Conservation (phyloP, 2,888 invertebrate genomes). For the Drosophila phalerata region DNA sequence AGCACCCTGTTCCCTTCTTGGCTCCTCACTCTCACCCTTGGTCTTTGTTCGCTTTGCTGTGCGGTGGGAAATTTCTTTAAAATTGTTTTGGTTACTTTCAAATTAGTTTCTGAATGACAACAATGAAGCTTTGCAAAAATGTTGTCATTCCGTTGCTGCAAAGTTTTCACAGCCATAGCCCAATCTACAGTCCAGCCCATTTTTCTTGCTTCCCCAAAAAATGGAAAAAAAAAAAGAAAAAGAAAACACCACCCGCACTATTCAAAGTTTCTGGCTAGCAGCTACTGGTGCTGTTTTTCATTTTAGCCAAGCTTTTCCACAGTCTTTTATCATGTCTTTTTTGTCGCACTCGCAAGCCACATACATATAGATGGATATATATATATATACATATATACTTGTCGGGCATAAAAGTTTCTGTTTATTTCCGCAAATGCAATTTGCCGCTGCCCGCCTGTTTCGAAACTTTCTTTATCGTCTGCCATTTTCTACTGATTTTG, state of each 20-base stretch:
- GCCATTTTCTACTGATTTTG: slow-evolving; percentile 78
- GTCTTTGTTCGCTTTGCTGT: slow-evolving; percentile 54
- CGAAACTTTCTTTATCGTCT: slow-evolving; percentile 73
- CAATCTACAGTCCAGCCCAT: neutral
- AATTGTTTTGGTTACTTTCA: slow-evolving; percentile 83
- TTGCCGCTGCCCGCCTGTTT: slow-evolving; percentile 60
- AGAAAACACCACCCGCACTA: slow-evolving; percentile 54
- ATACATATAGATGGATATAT: slow-evolving; percentile 21
- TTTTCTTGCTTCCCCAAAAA: slow-evolving; percentile 1
- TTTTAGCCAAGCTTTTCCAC: slow-evolving; percentile 55
- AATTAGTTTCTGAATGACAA: slow-evolving; percentile 82
- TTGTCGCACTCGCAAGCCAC: slow-evolving; percentile 34
- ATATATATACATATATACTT: slow-evolving; percentile 34
- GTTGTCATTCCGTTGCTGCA: slow-evolving; percentile 82
- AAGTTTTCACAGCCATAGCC: slow-evolving; percentile 62
- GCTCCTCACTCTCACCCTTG: slow-evolving; percentile 10
- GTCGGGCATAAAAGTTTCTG: slow-evolving; percentile 71
- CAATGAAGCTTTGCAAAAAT: slow-evolving; percentile 81
- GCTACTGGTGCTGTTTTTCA: slow-evolving; percentile 59
- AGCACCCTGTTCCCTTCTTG: neutral
- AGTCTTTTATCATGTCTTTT: slow-evolving; percentile 63
- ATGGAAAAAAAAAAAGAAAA: neutral
- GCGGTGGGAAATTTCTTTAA: slow-evolving; percentile 81
- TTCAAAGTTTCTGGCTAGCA: slow-evolving; percentile 65
- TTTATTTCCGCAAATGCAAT: slow-evolving; percentile 80